Percentiles rank a stretch among this genome's conserved stretches.
phyloP scores from a whole-genome alignment of 2,888 invertebrate genomes.

The Lathronympha strigana region DNA sequence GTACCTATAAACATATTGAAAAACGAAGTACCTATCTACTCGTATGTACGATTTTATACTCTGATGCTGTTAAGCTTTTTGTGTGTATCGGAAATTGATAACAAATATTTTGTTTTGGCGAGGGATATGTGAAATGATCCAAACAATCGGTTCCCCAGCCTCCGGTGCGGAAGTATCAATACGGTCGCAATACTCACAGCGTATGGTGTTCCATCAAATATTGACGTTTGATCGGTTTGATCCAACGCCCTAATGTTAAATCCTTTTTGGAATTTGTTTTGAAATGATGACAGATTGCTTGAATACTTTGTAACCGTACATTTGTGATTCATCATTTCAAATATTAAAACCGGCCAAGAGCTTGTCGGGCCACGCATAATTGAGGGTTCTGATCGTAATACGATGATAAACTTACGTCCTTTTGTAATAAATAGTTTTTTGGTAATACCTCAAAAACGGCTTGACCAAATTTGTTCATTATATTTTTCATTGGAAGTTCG shows the following conservation, averaged over 20 bases:
- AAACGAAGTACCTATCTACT: too few species aligned
- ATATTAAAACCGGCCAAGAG: too few species aligned
- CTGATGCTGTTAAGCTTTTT: too few species aligned
- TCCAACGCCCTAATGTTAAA: conserved; percentile 22
- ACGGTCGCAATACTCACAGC: conserved; percentile 2
- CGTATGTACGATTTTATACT: too few species aligned
- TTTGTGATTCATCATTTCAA: not conserved
- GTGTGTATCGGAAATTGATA: conserved; percentile 58
- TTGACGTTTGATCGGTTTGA: conserved; percentile 32
- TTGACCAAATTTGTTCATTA: too few species aligned
- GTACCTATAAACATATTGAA: not conserved
- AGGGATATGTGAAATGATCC: conserved; percentile 55
- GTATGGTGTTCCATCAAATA: conserved; percentile 33
- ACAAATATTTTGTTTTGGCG: conserved; percentile 59
- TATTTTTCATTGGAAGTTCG: too few species aligned
- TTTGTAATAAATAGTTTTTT: too few species aligned
- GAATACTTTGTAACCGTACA: conserved; percentile 6
- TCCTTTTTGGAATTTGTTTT: conserved; percentile 14
- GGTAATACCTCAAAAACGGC: too few species aligned
- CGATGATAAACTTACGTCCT: too few species aligned
- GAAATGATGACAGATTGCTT: conserved; percentile 19
- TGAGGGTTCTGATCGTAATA: too few species aligned
- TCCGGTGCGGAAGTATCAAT: conserved; percentile 29
- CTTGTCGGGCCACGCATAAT: too few species aligned
- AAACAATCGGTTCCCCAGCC: conserved; percentile 22